These are phyloP conservation scores for Antheraea pernyi DNA, from an alignment of 1,140 invertebrate species.

Conservation along the genomic window DNA sequence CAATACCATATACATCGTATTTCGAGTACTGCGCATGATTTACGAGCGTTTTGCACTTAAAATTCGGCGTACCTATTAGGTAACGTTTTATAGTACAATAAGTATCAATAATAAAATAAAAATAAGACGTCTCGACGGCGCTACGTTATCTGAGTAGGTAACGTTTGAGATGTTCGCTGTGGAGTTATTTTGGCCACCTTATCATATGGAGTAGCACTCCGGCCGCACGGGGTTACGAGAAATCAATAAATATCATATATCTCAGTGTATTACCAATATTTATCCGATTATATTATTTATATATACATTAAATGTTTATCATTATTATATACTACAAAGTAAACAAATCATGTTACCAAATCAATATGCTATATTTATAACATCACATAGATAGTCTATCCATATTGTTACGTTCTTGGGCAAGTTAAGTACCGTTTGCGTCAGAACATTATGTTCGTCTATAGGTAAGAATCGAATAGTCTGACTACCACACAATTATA, in stretches of 20 bases:
- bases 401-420: too few species aligned
- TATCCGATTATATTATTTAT: neutral
- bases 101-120: slow-evolving; percentile 35
- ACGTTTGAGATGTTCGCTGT: slow-evolving; percentile 49
- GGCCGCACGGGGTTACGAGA: slow-evolving; percentile 55
- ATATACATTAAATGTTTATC: neutral
- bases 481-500: too few species aligned
- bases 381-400: too few species aligned
- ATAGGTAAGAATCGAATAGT: too few species aligned
- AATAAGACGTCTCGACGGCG: slow-evolving; percentile 40
- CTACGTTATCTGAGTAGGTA: slow-evolving; percentile 54
- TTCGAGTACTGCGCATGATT: slow-evolving; percentile 8
- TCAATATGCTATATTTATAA: neutral
- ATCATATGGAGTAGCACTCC: slow-evolving; percentile 53
- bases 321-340: neutral
- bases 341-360: neutral
- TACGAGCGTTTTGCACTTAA: slow-evolving; percentile 16
- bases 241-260: slow-evolving; percentile 63
- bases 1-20: neutral
- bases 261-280: slow-evolving; percentile 47
- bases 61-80: slow-evolving; percentile 11
- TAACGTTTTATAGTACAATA: slow-evolving; percentile 7
- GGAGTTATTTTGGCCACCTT: slow-evolving; percentile 72
- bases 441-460: too few species aligned
- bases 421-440: too few species aligned